Evolutionary conservation across 2,113 vertebrate species (phyloP).

Genomic region (Chiloscyllium plagiosum): DNA sequence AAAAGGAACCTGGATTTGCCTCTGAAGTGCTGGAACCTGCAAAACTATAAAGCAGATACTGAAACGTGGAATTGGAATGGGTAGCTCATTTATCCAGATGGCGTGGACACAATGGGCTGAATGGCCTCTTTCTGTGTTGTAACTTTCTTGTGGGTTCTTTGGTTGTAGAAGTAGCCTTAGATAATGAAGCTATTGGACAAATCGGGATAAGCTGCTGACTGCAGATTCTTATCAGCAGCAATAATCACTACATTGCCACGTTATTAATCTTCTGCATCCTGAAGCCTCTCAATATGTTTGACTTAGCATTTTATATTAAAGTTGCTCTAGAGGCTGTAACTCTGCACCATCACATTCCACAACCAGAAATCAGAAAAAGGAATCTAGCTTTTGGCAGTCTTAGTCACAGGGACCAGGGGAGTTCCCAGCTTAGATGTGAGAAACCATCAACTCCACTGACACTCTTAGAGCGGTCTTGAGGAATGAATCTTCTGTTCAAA

Average conservation of each 20-base stretch:
- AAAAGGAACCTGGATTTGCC: too few species aligned
- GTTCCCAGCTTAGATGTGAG: background rate
- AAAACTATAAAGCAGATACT: too few species aligned
- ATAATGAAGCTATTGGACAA: background rate
- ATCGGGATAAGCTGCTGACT: background rate
- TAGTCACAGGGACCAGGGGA: background rate
- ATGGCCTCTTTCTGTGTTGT: too few species aligned
- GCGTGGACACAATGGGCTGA: too few species aligned
- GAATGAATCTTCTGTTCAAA: background rate
- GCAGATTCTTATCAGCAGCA: background rate
- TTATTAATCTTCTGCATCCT: background rate
- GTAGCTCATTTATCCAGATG: too few species aligned
- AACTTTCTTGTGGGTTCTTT: too few species aligned
- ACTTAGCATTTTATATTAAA: background rate
- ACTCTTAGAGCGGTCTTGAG: background rate
- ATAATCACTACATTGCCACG: background rate
- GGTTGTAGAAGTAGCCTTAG: background rate
- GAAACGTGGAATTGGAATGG: too few species aligned
- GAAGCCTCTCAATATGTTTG: background rate
- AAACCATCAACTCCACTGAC: background rate
- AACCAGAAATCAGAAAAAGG: background rate
- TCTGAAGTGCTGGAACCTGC: too few species aligned
- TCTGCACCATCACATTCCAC: background rate
- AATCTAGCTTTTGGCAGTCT: background rate
- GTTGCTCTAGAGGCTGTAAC: background rate